phyloP scores from a whole-genome alignment of 2,797 vertebrate species.

The Vultur gryphus region DNA sequence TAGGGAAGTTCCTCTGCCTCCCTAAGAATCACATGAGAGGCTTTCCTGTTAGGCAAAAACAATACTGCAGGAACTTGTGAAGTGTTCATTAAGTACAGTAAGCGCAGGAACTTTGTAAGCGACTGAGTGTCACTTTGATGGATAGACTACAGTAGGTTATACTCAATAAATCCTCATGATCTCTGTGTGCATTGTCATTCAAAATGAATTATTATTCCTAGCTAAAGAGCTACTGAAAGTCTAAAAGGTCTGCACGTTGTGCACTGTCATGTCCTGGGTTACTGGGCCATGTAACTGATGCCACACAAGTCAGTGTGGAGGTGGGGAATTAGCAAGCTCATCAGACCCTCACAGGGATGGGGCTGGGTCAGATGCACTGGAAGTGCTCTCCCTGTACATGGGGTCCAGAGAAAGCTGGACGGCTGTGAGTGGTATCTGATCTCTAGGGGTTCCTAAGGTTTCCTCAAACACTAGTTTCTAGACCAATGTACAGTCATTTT shows the following conservation, averaged over 20 bases:
- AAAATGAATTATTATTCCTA: constrained; percentile 40
- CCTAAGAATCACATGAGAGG: not conserved
- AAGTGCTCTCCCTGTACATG: not conserved
- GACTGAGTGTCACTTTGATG: constrained; percentile 43
- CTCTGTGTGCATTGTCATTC: constrained; percentile 14
- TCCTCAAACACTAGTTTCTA: not conserved
- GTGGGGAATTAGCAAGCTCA: not conserved
- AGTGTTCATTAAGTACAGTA: constrained; percentile 14
- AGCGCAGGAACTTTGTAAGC: not conserved
- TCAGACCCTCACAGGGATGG: not conserved
- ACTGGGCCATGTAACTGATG: not conserved
- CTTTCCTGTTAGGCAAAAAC: not conserved
- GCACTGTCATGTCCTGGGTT: not conserved
- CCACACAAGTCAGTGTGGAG: not conserved
- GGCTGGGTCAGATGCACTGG: not conserved
- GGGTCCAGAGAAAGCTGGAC: not conserved
- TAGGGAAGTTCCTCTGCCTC: not conserved
- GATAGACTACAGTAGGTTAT: constrained; percentile 6
- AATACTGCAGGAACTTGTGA: not conserved
- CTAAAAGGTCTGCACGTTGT: not conserved
- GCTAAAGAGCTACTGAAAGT: not conserved
- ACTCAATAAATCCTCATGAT: constrained; percentile 21
- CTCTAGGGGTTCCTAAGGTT: not conserved
- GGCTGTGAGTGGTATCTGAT: not conserved
- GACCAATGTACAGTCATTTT: not conserved